Evolutionary conservation across 2,888 invertebrate species (phyloP).

Genomic region (Luffia ferchaultella): DNA sequence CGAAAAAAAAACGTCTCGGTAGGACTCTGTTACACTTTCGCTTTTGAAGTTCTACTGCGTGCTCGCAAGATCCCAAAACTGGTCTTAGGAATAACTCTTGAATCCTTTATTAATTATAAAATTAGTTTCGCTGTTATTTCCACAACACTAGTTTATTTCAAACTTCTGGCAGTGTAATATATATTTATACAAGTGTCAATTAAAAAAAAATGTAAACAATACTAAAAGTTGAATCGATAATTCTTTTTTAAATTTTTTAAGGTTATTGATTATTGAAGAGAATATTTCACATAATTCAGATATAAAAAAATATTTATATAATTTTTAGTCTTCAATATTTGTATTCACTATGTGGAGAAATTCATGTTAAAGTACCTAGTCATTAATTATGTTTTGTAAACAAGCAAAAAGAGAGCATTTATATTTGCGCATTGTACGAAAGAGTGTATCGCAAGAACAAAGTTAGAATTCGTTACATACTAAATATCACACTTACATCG

Average conservation of each 20-base stretch:
- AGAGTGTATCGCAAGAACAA: too few species aligned
- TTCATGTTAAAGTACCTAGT: too few species aligned
- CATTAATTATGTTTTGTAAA: too few species aligned
- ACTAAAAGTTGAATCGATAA: neutral
- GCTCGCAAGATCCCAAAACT: neutral
- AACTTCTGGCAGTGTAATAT: neutral
- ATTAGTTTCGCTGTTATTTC: conserved; percentile 4
- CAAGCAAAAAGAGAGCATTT: too few species aligned
- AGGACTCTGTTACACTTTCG: conserved; percentile 64
- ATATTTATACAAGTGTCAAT: neutral
- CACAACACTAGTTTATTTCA: neutral
- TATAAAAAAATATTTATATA: neutral
- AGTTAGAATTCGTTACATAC: too few species aligned
- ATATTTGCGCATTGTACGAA: too few species aligned
- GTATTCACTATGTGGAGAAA: neutral
- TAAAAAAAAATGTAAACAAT: too few species aligned
- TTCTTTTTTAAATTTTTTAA: too few species aligned
- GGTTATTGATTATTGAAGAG: too few species aligned
- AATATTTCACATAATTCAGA: neutral
- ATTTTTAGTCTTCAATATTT: neutral
- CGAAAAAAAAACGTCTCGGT: conserved; percentile 51
- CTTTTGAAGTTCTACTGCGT: conserved; percentile 48
- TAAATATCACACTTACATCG: too few species aligned
- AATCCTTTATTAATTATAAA: conserved; percentile 1
- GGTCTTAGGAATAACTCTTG: neutral